Conservation (phyloP, 2,113 vertebrate genomes). For the Aspidoscelis tigris region DNA sequence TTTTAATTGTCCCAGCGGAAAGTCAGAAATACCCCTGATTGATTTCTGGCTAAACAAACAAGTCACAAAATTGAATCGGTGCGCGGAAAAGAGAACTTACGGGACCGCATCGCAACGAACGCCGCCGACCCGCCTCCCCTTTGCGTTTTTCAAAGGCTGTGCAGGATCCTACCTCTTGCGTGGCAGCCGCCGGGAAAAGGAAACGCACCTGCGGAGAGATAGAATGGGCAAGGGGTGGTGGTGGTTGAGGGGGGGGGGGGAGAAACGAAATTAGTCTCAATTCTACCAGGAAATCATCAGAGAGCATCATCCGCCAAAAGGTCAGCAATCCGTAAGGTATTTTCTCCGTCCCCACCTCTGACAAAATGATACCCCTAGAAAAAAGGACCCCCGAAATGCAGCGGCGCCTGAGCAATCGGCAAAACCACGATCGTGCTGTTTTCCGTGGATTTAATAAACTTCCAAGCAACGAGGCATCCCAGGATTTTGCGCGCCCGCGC, state of each 20-base stretch:
- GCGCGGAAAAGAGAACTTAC: background rate
- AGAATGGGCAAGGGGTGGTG: background rate
- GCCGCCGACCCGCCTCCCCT: no score
- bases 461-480: background rate
- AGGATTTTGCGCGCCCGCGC: background rate
- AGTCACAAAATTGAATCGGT: conserved; percentile 6
- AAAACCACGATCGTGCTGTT: background rate
- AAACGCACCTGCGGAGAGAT: conserved; percentile 4
- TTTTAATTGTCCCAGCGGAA: conserved; percentile 39
- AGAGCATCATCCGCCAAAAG: conserved; percentile 3
- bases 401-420: background rate
- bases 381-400: background rate
- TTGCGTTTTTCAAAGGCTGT: background rate
- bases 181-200: background rate
- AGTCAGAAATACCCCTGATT: conserved; percentile 46
- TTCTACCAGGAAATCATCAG: conserved; percentile 14
- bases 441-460: background rate
- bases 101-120: background rate
- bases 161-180: conserved; percentile 33
- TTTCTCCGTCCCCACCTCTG: conserved; percentile 43
- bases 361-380: conserved; percentile 45
- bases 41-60: conserved; percentile 15
- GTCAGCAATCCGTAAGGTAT: conserved; percentile 17
- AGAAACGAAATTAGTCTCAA: background rate
- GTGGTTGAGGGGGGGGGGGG: no score